These are phyloP conservation scores for Notoglanidium macrostoma DNA, from an alignment of 2,797 vertebrate genomes.

Conservation along the genomic window DNA sequence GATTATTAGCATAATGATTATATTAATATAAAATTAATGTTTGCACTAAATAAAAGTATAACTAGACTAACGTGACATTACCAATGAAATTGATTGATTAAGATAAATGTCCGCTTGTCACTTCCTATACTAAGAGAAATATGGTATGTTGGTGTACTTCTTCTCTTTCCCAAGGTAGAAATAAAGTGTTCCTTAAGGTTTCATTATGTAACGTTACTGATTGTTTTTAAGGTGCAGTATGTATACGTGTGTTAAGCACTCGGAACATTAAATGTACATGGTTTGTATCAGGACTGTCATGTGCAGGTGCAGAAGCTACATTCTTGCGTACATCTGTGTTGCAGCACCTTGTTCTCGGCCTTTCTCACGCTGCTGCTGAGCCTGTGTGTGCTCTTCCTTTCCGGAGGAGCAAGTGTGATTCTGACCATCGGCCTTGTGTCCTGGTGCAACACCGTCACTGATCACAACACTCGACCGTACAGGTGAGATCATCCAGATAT, in stretches of 20 bases:
- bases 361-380: conserved; percentile 80
- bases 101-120: not conserved
- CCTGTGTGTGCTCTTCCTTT: conserved; percentile 76
- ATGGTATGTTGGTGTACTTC: not conserved
- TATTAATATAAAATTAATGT: not conserved
- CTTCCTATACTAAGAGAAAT: not conserved
- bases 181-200: not conserved
- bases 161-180: not conserved
- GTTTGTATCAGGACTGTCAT: no score
- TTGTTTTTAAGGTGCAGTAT: not conserved
- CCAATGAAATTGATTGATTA: not conserved
- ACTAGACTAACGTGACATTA: not conserved
- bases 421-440: conserved; percentile 75
- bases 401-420: conserved; percentile 74
- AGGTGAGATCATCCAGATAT: conserved; percentile 64
- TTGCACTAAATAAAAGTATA: not conserved
- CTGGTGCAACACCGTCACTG: conserved; percentile 79
- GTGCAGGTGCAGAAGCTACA: not conserved
- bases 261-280: not conserved
- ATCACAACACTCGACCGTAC: conserved; percentile 68
- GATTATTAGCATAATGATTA: not conserved
- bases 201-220: not conserved
- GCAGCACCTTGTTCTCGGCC: conserved; percentile 78
- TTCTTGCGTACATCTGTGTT: not conserved
- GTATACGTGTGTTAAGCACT: not conserved